Evolutionary conservation across 2,888 invertebrate species (phyloP).

Genomic region (Calameuta pallipes): DNA sequence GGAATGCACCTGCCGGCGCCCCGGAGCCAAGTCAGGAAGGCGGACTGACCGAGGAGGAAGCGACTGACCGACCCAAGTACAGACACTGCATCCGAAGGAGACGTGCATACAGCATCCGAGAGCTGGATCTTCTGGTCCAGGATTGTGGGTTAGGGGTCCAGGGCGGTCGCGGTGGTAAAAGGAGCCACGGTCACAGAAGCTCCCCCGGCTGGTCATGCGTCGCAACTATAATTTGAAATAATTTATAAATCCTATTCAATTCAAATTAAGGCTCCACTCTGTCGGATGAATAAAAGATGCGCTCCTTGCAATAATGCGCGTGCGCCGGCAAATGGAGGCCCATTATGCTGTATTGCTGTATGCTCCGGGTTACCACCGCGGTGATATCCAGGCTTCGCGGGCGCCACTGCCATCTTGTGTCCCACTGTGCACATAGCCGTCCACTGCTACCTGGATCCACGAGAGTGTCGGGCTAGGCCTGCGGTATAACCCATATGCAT

Average conservation of each 20-base stretch:
- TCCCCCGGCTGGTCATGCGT: conserved; percentile 52
- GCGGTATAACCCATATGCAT: not conserved
- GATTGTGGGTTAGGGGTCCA: not conserved
- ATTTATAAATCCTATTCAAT: conserved; percentile 67
- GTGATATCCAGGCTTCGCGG: conserved; percentile 2
- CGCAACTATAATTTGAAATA: conserved; percentile 66
- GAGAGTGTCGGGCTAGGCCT: not conserved
- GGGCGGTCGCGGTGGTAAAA: not conserved
- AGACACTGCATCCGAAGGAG: not conserved
- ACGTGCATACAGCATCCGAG: not conserved
- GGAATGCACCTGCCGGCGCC: conserved; percentile 7
- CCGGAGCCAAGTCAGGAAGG: not conserved
- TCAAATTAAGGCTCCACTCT: conserved; percentile 67
- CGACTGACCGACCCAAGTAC: not conserved
- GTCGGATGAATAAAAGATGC: conserved; percentile 67
- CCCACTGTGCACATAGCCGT: not conserved
- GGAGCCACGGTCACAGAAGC: conserved; percentile 24
- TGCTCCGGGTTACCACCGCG: not conserved
- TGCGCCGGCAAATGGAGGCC: conserved; percentile 51
- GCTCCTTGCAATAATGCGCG: conserved; percentile 50
- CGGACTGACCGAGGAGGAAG: not conserved
- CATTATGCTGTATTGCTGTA: conserved; percentile 15
- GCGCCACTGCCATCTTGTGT: not conserved
- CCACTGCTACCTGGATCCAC: not conserved
- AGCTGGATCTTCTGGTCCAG: not conserved